phyloP scores from a whole-genome alignment of 1,140 invertebrate genomes.

The Acyrthosiphon pisum region DNA sequence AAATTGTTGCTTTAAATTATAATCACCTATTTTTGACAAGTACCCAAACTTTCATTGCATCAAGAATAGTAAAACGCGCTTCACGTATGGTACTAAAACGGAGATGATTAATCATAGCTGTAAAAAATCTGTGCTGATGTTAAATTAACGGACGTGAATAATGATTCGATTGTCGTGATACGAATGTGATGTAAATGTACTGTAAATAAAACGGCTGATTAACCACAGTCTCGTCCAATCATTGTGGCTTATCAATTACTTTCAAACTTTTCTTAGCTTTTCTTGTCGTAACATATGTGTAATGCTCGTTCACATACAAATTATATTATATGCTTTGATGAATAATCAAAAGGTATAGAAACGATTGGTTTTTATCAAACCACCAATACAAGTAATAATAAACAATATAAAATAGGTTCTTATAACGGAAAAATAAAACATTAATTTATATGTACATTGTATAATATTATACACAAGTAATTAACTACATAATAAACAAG shows the following conservation, averaged over 20 bases:
- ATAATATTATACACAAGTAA: too few relatives aligned
- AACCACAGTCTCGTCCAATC: neutral
- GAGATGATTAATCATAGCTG: neutral
- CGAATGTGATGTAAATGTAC: neutral
- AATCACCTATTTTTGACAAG: neutral
- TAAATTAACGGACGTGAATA: neutral
- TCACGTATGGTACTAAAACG: neutral
- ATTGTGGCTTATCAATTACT: neutral
- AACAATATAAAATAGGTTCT: neutral
- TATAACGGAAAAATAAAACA: neutral
- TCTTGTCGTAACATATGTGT: neutral
- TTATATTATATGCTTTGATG: neutral
- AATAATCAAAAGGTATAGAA: neutral
- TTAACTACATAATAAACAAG: neutral
- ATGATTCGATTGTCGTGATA: neutral
- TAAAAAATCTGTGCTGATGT: neutral
- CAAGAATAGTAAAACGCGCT: neutral
- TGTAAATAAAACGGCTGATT: slow-evolving; percentile 25
- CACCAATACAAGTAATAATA: neutral
- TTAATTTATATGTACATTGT: neutral
- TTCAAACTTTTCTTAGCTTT: neutral
- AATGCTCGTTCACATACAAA: neutral
- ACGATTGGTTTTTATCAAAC: neutral
- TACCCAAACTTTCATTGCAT: neutral
- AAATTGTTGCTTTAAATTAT: neutral